These are phyloP conservation scores for Chiridota heheva DNA, from an alignment of 35 echinoderm and acorn worm genomes.

Conservation along the genomic window DNA sequence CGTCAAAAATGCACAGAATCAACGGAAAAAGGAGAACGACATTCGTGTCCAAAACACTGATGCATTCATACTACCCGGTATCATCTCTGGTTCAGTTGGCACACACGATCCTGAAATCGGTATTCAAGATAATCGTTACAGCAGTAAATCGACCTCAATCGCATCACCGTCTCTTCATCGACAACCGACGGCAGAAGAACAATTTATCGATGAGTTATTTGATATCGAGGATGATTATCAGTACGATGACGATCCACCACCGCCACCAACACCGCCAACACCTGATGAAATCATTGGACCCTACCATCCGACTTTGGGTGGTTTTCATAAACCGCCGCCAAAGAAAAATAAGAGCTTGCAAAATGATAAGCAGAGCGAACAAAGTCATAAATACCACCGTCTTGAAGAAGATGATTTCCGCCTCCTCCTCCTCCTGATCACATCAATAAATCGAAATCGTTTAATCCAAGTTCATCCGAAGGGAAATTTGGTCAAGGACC, in stretches of 20 bases:
- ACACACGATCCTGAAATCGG: conserved; percentile 29
- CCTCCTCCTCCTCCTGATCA: conserved; percentile 17
- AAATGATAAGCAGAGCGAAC: no score
- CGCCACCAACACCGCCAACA: no score
- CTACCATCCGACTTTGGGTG: conserved; percentile 23
- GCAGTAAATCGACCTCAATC: conserved; percentile 23
- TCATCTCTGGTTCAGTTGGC: no score
- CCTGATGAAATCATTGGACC: conserved; percentile 14
- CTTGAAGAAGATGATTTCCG: conserved; percentile 25
- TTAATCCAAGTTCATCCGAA: no score
- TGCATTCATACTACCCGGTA: no score
- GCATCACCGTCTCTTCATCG: conserved; percentile 20
- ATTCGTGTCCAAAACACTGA: no score
- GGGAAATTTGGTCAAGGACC: no score
- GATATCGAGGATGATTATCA: conserved; percentile 22
- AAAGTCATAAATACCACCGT: no score
- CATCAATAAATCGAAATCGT: no score
- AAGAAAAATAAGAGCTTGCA: neutral
- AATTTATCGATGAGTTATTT: conserved; percentile 30
- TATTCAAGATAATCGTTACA: conserved; percentile 40
- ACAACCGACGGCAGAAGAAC: neutral
- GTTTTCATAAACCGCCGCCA: neutral
- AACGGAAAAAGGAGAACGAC: no score
- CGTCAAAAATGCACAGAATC: no score
- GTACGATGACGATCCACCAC: neutral